Percentiles rank a stretch among this genome's conserved stretches.
Conservation (phyloP, 2,888 invertebrate species). For the Mechanitis messenoides region DNA sequence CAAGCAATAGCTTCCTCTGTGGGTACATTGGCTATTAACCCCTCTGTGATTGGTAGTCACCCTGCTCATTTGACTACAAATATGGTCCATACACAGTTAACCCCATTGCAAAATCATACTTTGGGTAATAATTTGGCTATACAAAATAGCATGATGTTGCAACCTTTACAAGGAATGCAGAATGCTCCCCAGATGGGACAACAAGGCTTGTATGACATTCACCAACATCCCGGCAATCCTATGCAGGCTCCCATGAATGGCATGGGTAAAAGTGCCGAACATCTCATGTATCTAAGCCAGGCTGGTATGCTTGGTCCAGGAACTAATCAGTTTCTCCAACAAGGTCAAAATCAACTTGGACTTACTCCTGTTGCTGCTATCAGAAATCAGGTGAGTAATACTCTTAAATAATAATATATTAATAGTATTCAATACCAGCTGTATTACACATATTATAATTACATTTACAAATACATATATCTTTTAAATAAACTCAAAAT, state of each 20-base stretch:
- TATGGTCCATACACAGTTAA: slow-evolving; percentile 75
- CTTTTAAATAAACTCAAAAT: not conserved
- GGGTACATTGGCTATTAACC: slow-evolving; percentile 67
- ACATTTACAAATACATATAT: too few relatives aligned
- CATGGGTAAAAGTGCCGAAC: slow-evolving; percentile 69
- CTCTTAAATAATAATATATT: not conserved
- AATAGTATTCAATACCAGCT: too few relatives aligned
- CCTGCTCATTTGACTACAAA: slow-evolving; percentile 66
- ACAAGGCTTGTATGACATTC: slow-evolving; percentile 71
- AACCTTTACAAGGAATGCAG: slow-evolving; percentile 68
- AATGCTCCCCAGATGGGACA: slow-evolving; percentile 72
- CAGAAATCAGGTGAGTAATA: slow-evolving; percentile 63
- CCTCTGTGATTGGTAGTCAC: slow-evolving; percentile 69
- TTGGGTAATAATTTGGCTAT: slow-evolving; percentile 63
- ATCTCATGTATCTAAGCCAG: slow-evolving; percentile 71
- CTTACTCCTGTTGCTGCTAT: slow-evolving; percentile 69
- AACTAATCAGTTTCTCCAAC: slow-evolving; percentile 78
- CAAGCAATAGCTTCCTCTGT: slow-evolving; percentile 70
- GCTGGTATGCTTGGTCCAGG: slow-evolving; percentile 77
- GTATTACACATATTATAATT: not conserved
- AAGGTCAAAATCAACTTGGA: slow-evolving; percentile 78
- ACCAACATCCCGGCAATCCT: slow-evolving; percentile 66
- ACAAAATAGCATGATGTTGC: slow-evolving; percentile 72
- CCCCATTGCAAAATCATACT: slow-evolving; percentile 70
- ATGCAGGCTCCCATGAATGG: slow-evolving; percentile 72